Conservation (phyloP, 1,140 invertebrate genomes). For the Drosophila pseudoobscura region DNA sequence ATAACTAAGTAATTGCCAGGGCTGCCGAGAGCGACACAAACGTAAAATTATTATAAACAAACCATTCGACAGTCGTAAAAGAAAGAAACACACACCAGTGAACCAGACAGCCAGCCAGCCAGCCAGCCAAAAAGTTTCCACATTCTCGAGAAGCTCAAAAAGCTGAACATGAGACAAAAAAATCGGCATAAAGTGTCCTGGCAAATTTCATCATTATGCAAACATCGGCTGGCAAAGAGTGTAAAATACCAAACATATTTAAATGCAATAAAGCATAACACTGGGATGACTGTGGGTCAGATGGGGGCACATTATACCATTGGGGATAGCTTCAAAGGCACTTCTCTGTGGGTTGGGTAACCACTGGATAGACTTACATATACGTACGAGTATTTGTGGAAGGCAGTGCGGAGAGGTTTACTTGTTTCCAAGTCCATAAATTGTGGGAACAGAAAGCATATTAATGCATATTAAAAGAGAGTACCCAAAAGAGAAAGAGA, state of each 20-base stretch:
- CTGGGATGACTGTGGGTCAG: not conserved
- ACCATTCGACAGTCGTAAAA: constrained; percentile 59
- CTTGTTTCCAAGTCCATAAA: too few species aligned
- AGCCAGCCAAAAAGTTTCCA: too few species aligned
- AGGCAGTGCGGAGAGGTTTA: too few species aligned
- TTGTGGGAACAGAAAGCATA: too few species aligned
- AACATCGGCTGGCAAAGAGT: constrained; percentile 43
- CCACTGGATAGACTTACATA: too few species aligned
- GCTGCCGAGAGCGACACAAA: constrained; percentile 52
- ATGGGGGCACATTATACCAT: not conserved
- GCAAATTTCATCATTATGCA: constrained; percentile 60
- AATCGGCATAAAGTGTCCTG: constrained; percentile 45
- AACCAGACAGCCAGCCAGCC: constrained; percentile 12
- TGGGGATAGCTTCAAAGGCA: too few species aligned
- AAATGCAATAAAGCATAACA: constrained; percentile 55
- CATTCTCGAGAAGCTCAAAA: too few species aligned
- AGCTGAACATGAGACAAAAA: constrained; percentile 10
- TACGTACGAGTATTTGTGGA: too few species aligned
- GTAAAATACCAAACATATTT: constrained; percentile 57
- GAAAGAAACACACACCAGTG: constrained; percentile 1
- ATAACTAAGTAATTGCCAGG: constrained; percentile 60
- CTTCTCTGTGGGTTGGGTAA: not conserved
- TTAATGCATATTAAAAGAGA: too few species aligned
- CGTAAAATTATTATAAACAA: constrained; percentile 64
- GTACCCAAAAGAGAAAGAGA: too few species aligned